Evolutionary conservation across 2,888 invertebrate genomes (phyloP).

Genomic region (Leucophora obtusa): DNA sequence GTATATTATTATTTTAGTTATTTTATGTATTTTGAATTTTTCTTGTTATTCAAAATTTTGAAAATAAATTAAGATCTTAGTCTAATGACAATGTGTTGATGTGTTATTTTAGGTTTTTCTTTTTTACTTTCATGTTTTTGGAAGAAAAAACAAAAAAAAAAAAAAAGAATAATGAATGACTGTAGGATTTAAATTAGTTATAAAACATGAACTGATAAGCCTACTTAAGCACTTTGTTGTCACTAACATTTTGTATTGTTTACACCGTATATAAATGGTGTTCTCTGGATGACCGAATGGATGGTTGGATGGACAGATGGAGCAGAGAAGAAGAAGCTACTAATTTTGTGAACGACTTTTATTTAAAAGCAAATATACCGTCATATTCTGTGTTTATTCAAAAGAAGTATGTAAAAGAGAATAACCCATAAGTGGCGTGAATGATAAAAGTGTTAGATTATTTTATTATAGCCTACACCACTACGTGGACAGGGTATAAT

Average conservation of each 20-base stretch:
- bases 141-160: background rate
- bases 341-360: constrained; percentile 25
- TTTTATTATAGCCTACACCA: no score
- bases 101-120: constrained; percentile 32
- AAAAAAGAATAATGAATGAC: constrained; percentile 27
- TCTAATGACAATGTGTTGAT: constrained; percentile 53
- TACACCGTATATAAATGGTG: constrained; percentile 33
- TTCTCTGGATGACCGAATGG: background rate
- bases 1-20: constrained; percentile 12
- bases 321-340: constrained; percentile 37
- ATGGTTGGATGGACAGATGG: background rate
- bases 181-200: constrained; percentile 33
- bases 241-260: constrained; percentile 45
- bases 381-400: constrained; percentile 4
- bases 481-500: no score
- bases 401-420: background rate
- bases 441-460: constrained; percentile 13
- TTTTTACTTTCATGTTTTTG: background rate
- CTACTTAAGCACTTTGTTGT: constrained; percentile 50
- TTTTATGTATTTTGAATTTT: constrained; percentile 2
- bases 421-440: constrained; percentile 9
- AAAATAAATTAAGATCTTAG: constrained; percentile 51
- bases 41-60: background rate
- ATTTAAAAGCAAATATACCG: constrained; percentile 20
- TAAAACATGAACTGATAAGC: constrained; percentile 36